Conservation (phyloP, 2,797 vertebrate genomes). For the Sparidentex hasta region DNA sequence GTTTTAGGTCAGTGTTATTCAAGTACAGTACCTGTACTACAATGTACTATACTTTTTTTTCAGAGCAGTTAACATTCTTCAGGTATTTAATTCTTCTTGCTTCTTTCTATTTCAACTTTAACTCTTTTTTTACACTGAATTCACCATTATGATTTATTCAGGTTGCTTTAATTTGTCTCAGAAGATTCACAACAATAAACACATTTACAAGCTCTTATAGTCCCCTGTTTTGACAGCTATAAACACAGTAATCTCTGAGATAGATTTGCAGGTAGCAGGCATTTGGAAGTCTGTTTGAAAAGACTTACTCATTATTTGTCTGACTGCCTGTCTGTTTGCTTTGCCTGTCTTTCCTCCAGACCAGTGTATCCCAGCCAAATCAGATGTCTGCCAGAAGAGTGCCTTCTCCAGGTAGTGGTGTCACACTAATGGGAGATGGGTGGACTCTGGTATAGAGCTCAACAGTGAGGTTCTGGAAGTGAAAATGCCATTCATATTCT, state of each 20-base stretch:
- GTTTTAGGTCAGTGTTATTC: background rate
- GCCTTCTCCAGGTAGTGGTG: constrained; percentile 72
- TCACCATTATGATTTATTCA: constrained; percentile 6
- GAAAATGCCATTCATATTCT: too few species aligned
- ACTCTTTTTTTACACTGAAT: background rate
- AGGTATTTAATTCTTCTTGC: background rate
- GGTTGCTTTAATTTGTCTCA: constrained; percentile 10
- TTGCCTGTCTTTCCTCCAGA: constrained; percentile 44
- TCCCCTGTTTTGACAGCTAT: constrained; percentile 11
- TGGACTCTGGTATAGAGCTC: background rate
- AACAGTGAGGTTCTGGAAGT: too few species aligned
- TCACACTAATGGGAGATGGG: constrained; percentile 10
- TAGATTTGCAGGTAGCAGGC: background rate
- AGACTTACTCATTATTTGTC: constrained; percentile 2
- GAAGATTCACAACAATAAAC: background rate
- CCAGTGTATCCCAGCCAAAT: constrained; percentile 7
- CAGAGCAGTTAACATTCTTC: background rate
- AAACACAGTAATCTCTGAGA: constrained; percentile 31
- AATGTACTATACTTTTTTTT: too few species aligned
- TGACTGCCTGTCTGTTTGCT: constrained; percentile 25
- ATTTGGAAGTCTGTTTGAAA: constrained; percentile 33
- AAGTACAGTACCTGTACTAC: background rate
- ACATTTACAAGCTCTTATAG: constrained; percentile 14
- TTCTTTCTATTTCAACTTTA: background rate
- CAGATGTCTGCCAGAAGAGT: constrained; percentile 49